Evolutionary conservation across 1,140 invertebrate genomes (phyloP).

Genomic region (Drosophila persimilis): DNA sequence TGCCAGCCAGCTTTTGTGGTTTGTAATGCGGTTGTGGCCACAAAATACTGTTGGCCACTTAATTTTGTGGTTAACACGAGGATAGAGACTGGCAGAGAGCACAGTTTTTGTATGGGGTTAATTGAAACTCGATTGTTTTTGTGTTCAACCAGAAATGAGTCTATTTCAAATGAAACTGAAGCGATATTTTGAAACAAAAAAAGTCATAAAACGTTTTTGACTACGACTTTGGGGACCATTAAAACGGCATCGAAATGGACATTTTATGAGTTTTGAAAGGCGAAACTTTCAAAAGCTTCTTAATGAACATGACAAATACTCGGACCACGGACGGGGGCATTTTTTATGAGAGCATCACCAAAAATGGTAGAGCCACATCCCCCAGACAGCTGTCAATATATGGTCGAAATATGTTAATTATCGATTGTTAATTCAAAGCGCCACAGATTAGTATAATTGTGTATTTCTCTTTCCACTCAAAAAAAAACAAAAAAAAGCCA

Average conservation of each 20-base stretch:
- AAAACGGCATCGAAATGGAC: conserved; percentile 51
- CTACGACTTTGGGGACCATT: conserved; percentile 28
- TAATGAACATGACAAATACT: conserved; percentile 51
- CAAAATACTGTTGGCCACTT: conserved; percentile 76
- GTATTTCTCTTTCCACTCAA: conserved; percentile 46
- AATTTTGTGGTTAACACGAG: conserved; percentile 69
- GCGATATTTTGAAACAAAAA: conserved; percentile 42
- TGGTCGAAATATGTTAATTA: conserved; percentile 57
- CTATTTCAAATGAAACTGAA: conserved; percentile 54
- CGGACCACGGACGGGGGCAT: conserved; percentile 13
- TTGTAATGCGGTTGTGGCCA: conserved; percentile 56
- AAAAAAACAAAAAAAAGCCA: background rate
- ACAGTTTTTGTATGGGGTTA: conserved; percentile 33
- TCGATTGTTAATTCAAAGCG: conserved; percentile 52
- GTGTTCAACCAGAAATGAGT: conserved; percentile 50
- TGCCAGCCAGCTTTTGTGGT: conserved; percentile 7
- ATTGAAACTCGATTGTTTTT: conserved; percentile 73
- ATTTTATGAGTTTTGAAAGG: conserved; percentile 52
- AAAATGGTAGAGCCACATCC: conserved; percentile 19
- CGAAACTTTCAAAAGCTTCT: conserved; percentile 59
- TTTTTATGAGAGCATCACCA: conserved; percentile 57
- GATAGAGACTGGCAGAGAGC: conserved; percentile 21
- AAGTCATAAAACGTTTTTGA: conserved; percentile 54
- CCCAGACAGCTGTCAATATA: conserved; percentile 44
- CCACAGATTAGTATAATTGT: conserved; percentile 59